Conservation (phyloP, 1,140 invertebrate genomes). For the Drosophila bocki region DNA sequence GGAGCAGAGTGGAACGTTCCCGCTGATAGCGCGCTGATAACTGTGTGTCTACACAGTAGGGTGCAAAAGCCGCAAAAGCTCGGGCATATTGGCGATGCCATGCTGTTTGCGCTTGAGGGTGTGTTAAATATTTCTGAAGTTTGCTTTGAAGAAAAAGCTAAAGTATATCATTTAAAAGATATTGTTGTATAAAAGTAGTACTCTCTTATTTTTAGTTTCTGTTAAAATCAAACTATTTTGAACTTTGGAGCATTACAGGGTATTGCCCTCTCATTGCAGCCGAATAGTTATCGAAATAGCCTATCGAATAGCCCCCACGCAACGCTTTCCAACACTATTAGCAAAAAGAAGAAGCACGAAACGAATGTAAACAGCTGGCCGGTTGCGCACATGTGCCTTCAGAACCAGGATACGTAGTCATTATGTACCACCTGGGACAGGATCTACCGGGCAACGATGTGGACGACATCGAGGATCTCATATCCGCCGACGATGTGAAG, state of each 20-base stretch:
- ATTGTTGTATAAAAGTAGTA: neutral
- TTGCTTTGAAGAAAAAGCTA: neutral
- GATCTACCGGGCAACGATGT: slow-evolving; percentile 68
- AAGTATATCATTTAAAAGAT: neutral
- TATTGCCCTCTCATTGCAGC: neutral
- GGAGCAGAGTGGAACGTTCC: slow-evolving; percentile 56
- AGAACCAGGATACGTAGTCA: neutral
- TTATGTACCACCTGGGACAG: slow-evolving; percentile 49
- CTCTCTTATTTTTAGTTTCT: too few species aligned
- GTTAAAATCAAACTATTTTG: neutral
- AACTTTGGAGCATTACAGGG: neutral
- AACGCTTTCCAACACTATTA: slow-evolving; percentile 38
- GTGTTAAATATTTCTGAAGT: neutral
- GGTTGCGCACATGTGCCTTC: slow-evolving; percentile 51
- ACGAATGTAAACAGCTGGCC: slow-evolving; percentile 63
- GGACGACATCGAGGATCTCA: slow-evolving; percentile 92
- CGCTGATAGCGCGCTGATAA: slow-evolving; percentile 72
- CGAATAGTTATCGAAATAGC: neutral
- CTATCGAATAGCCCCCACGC: neutral
- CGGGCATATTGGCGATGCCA: slow-evolving; percentile 25
- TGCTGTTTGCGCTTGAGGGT: neutral
- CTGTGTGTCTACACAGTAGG: slow-evolving; percentile 58
- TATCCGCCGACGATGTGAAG: slow-evolving; percentile 91
- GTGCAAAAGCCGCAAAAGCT: slow-evolving; percentile 41
- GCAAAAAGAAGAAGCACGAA: slow-evolving; percentile 9